Conservation (phyloP, 2,797 vertebrate species). For the Chlorospingus semifuscus region DNA sequence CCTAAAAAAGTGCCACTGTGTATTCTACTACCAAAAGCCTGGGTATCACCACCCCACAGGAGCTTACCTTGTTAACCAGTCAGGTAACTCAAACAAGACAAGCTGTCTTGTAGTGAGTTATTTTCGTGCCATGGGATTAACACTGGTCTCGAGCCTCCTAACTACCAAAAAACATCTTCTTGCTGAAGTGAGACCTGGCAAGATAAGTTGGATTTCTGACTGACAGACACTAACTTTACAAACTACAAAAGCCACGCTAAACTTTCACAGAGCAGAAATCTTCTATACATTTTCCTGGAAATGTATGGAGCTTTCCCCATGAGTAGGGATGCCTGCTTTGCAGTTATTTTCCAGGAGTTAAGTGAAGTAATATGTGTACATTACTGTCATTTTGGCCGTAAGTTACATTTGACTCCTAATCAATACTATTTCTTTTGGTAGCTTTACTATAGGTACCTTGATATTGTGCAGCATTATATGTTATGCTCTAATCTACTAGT, state of each 20-base stretch:
- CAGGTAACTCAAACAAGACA: neutral
- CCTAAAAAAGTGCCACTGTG: too few relatives aligned
- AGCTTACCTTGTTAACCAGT: neutral
- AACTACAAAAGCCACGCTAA: neutral
- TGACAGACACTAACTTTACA: neutral
- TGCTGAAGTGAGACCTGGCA: neutral
- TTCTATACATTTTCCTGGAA: neutral
- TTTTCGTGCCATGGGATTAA: neutral
- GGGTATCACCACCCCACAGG: too few relatives aligned
- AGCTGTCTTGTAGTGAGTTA: neutral
- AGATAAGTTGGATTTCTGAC: neutral
- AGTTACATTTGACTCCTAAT: neutral
- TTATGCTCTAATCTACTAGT: too few relatives aligned
- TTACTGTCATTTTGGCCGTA: rapidly evolving
- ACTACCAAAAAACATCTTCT: neutral
- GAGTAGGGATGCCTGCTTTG: neutral
- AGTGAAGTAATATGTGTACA: neutral
- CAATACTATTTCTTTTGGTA: neutral
- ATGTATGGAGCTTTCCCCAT: neutral
- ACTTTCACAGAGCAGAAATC: neutral
- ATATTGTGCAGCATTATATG: too few relatives aligned
- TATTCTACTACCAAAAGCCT: too few relatives aligned
- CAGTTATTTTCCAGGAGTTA: neutral
- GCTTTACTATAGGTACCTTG: neutral
- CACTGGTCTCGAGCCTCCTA: neutral